phyloP scores from a whole-genome alignment of 2,113 vertebrate species.

The Cygnus atratus region DNA sequence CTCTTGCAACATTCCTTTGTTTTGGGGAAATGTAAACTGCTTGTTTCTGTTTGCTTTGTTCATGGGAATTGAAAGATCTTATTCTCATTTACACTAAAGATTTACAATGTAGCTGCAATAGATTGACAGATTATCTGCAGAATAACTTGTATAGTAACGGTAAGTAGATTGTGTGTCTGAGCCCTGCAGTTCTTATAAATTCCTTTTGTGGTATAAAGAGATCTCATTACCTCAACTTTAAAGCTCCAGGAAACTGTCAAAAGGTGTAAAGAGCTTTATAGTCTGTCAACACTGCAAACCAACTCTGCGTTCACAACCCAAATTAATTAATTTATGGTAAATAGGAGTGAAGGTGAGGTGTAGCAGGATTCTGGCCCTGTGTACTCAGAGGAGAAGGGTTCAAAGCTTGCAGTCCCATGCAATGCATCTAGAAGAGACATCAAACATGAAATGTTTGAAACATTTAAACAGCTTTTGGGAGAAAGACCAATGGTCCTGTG shows the following conservation, averaged over 20 bases:
- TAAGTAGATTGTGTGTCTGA: background rate
- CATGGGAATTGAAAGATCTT: background rate
- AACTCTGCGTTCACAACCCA: background rate
- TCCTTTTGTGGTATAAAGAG: background rate
- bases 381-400: background rate
- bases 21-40: background rate
- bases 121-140: background rate
- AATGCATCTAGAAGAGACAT: background rate
- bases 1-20: background rate
- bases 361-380: background rate
- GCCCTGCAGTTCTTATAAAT: constrained; percentile 3
- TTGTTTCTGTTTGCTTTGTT: background rate
- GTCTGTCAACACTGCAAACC: constrained; percentile 20
- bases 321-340: background rate
- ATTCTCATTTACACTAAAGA: background rate
- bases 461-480: background rate
- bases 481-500: background rate
- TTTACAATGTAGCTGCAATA: background rate
- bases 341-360: rapidly evolving
- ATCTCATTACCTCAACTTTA: constrained; percentile 31
- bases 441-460: background rate
- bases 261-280: constrained; percentile 18
- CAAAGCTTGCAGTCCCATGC: background rate
- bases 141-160: background rate
- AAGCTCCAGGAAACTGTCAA: background rate